Conservation (phyloP, 2,888 invertebrate species). For the Yponomeuta evonymella region DNA sequence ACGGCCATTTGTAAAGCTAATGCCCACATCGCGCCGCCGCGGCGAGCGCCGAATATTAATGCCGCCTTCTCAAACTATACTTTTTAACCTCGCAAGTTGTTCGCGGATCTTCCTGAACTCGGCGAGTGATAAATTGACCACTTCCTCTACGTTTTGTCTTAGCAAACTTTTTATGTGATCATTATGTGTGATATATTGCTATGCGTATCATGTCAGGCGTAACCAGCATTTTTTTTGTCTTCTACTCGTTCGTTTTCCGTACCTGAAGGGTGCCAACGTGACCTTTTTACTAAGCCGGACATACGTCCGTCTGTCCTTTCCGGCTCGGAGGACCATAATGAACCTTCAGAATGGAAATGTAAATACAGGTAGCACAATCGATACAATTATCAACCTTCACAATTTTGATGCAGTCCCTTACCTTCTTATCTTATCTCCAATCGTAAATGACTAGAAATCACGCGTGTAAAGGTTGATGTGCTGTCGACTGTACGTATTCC, state of each 20-base stretch:
- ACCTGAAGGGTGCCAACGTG: no score
- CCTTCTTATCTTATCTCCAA: no score
- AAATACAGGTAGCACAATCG: no score
- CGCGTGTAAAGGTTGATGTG: no score
- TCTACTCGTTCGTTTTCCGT: not conserved
- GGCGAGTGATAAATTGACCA: slow-evolving; percentile 7
- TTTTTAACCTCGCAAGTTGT: slow-evolving; percentile 18
- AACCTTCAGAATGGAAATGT: no score
- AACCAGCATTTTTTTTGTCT: not conserved
- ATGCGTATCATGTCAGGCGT: not conserved
- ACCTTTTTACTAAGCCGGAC: no score
- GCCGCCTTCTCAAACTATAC: slow-evolving; percentile 17
- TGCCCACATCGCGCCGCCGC: slow-evolving; percentile 3
- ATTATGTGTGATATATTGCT: slow-evolving; percentile 2
- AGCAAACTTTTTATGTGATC: slow-evolving; percentile 2
- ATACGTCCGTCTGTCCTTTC: no score
- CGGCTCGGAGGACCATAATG: no score
- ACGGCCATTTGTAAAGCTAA: slow-evolving; percentile 12
- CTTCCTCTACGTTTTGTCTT: slow-evolving; percentile 6
- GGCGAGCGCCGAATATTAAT: slow-evolving; percentile 19
- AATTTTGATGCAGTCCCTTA: no score
- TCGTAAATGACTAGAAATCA: no score
- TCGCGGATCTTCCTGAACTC: slow-evolving; percentile 9
- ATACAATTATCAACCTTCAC: no score
- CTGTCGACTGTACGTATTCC: no score